phyloP scores from a whole-genome alignment of 2,113 vertebrate genomes.

The Notothenia rossii region DNA sequence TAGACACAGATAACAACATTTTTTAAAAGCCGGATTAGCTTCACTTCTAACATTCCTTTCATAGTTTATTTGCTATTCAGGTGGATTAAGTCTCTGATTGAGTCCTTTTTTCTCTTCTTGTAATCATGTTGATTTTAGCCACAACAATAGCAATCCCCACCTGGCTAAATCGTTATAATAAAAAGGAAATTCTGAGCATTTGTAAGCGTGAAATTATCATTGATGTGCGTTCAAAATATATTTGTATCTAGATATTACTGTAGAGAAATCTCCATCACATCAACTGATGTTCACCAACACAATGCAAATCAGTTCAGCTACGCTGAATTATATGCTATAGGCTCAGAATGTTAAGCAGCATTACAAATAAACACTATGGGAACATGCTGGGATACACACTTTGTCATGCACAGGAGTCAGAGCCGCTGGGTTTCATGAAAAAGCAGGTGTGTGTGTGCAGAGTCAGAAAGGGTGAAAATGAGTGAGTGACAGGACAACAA shows the following conservation, averaged over 20 bases:
- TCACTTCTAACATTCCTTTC: not conserved
- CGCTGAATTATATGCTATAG: constrained; percentile 28
- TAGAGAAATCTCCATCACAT: constrained; percentile 17
- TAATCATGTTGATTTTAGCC: constrained; percentile 33
- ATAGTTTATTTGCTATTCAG: constrained; percentile 23
- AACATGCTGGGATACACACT: constrained; percentile 41
- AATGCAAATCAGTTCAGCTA: constrained; percentile 24
- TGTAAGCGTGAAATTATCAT: constrained; percentile 20
- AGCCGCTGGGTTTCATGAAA: constrained; percentile 7
- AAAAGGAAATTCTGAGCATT: constrained; percentile 27
- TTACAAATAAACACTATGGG: constrained; percentile 48
- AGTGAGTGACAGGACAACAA: constrained; percentile 28
- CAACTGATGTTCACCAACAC: constrained; percentile 39
- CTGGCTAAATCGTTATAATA: not conserved
- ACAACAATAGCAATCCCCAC: not conserved
- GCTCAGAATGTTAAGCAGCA: constrained; percentile 44
- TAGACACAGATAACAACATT: constrained; percentile 14
- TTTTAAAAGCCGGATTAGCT: not conserved
- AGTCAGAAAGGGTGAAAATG: constrained; percentile 38
- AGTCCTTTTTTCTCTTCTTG: constrained; percentile 14
- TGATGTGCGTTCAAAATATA: constrained; percentile 19
- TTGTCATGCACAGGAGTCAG: constrained; percentile 51
- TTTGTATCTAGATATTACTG: constrained; percentile 22
- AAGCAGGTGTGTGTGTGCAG: constrained; percentile 5
- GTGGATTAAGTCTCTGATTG: constrained; percentile 14